Evolutionary conservation across 2,797 vertebrate species (phyloP), one percentile per base, ranked within the genome.

Genomic region (Ispidina lecontei): DNA sequence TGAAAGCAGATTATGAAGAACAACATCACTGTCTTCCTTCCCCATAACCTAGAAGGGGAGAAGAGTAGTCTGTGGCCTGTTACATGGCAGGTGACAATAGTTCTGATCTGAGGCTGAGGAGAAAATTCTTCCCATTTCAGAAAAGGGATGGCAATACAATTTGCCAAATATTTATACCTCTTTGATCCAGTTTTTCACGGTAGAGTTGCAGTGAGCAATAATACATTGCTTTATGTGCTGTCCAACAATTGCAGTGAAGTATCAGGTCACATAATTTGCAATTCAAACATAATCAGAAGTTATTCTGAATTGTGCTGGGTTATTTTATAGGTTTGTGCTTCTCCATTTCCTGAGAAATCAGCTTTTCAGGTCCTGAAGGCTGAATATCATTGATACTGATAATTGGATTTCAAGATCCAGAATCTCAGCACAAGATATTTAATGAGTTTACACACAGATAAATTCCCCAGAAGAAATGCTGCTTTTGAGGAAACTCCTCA

Each of bases 371-470:
- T 87, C 85, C 54, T 81, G 56, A 73, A 92, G 49, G 64, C 71
- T 89, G 77, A 77, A 25, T 84, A 47, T 80, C 91, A 86, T 67
- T 94, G 82, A 82, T 89, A 92, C 26, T 91, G 72, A 69, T 92
- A 96, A 96, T 92, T 96, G 91, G 82, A 96, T 96, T 97, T 90
- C 80, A 92, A 82, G 85, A 86, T 92, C 35, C 52, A 76, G 78
- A 84, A 69, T 75, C 83, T 94, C 91, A 95, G 80, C 77, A 86
- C 35, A 35, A 84, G 76, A 71, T 89, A 28, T 46, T 93, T 95
- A 94, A 90, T 95, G 87, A 95, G 94, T 95, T 89, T 94, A 86
- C 71, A 89, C 43, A 44, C 69, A 96, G 69, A 92, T 93, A 56
- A 94, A 90, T 94, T 91, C 63, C 91, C 92, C 88, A 71, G 75